Evolutionary conservation across 1,140 invertebrate species (phyloP).

Genomic region (Lasioglossum albipes): DNA sequence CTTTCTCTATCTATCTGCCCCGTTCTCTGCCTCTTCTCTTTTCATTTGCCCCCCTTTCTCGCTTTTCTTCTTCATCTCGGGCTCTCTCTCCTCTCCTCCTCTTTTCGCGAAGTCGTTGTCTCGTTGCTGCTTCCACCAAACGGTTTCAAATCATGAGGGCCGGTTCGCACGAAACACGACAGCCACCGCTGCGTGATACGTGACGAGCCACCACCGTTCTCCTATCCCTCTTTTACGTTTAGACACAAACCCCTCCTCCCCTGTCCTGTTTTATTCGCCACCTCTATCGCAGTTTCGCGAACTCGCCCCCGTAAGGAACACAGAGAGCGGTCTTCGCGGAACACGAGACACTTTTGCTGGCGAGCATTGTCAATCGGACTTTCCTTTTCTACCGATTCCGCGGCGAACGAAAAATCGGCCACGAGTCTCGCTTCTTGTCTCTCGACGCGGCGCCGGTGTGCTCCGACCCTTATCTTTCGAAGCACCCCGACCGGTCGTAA

Average conservation of each 20-base stretch:
- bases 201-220: not conserved
- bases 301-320: not conserved
- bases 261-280: too few relatives aligned
- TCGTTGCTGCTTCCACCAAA: conserved; percentile 42
- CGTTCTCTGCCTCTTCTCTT: conserved; percentile 13
- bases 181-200: conserved; percentile 43
- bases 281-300: not conserved
- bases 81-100: conserved; percentile 16
- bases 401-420: conserved; percentile 12
- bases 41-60: conserved; percentile 45
- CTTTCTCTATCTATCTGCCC: conserved; percentile 5
- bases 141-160: conserved; percentile 63
- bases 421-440: not conserved
- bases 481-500: conserved; percentile 1
- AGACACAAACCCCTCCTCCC: too few relatives aligned
- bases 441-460: not conserved
- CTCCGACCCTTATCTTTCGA: not conserved
- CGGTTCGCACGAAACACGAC: conserved; percentile 59
- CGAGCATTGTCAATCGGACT: not conserved
- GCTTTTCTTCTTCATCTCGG: conserved; percentile 29
- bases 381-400: not conserved
- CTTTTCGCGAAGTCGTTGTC: conserved; percentile 41
- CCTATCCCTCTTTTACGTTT: not conserved
- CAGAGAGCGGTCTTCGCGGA: conserved; percentile 21
- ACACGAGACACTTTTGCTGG: not conserved